Percentiles rank a stretch among this genome's conserved stretches.
Evolutionary conservation across 2,113 vertebrate genomes (phyloP).

Genomic region (Turnix velox): DNA sequence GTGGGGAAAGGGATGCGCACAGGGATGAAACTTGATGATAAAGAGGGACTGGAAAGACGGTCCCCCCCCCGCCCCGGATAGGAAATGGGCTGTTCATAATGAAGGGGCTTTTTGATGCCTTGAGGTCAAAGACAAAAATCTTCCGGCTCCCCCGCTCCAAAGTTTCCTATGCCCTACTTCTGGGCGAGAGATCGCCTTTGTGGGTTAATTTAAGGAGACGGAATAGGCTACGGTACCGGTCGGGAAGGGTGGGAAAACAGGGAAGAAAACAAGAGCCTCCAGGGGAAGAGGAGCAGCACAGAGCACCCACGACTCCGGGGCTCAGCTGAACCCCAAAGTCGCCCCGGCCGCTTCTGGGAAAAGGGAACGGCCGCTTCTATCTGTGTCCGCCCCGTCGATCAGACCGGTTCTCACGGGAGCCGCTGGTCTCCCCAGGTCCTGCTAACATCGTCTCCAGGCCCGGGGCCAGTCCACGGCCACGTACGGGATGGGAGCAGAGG

Average conservation of each 20-base stretch:
- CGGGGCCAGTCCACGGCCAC: not conserved
- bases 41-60: not conserved
- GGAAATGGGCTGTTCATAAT: not conserved
- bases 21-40: not conserved
- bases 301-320: not conserved
- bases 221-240: not conserved
- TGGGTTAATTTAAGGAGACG: not conserved
- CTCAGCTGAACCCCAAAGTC: no score
- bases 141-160: not conserved
- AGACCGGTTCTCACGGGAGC: no score
- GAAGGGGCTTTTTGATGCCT: not conserved
- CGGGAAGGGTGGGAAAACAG: not conserved
- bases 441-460: not conserved
- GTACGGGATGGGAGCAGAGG: no score
- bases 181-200: not conserved
- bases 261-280: not conserved
- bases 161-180: not conserved
- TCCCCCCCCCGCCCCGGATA: not conserved
- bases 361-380: accelerated
- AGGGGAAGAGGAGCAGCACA: not conserved
- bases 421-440: not conserved
- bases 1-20: accelerated
- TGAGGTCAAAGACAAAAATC: not conserved
- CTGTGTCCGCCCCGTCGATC: not conserved
- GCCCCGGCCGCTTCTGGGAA: not conserved